Evolutionary conservation across 2,888 invertebrate species (phyloP).

Genomic region (Cheilosia impressa): DNA sequence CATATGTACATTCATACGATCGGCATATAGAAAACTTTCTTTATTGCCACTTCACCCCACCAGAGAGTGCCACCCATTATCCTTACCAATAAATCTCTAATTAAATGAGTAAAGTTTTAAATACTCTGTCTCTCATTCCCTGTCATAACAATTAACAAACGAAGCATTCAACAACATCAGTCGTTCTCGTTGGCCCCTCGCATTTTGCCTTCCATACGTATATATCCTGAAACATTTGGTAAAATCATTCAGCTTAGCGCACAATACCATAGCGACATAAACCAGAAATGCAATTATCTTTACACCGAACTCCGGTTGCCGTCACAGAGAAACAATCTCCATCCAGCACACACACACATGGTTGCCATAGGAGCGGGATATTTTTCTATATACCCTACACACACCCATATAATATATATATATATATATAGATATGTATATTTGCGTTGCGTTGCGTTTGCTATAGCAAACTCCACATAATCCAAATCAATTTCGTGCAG

Average conservation of each 20-base stretch:
- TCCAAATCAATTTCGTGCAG: slow-evolving; percentile 74
- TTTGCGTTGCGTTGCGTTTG: background rate
- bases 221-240: slow-evolving; percentile 50
- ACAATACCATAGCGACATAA: slow-evolving; percentile 72
- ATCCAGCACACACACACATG: slow-evolving; percentile 6
- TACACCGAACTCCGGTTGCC: slow-evolving; percentile 54
- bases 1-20: background rate
- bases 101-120: slow-evolving; percentile 72
- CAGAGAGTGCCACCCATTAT: slow-evolving; percentile 36
- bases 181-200: slow-evolving; percentile 22
- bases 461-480: slow-evolving; percentile 54
- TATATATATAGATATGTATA: background rate
- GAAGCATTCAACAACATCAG: slow-evolving; percentile 69
- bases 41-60: slow-evolving; percentile 13
- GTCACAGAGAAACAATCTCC: slow-evolving; percentile 30
- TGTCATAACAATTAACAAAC: slow-evolving; percentile 73
- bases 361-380: background rate
- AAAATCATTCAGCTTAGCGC: slow-evolving; percentile 73
- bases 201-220: slow-evolving; percentile 10
- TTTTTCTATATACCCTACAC: no score
- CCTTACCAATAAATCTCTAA: slow-evolving; percentile 69
- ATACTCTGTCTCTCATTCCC: slow-evolving; percentile 60
- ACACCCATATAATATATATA: no score
- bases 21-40: slow-evolving; percentile 16
- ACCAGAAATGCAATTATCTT: slow-evolving; percentile 75